Base-by-base conservation (phyloP, 2,113 vertebrate genomes). In the Stegostoma tigrinum region DNA sequence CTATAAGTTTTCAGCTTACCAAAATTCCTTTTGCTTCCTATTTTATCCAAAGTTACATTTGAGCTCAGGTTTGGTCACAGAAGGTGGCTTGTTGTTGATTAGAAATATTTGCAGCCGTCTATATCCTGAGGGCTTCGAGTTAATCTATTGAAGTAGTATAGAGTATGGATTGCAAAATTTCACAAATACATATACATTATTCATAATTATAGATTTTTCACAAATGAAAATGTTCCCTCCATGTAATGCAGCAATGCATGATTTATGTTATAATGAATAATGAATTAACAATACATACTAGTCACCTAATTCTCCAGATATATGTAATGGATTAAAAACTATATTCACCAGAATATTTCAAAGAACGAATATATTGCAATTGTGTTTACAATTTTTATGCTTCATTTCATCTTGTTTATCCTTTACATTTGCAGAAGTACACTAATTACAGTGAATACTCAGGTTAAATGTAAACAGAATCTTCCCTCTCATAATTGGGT, bases 121-220 rank as follows among this genome's bases (percentile, higher is more conserved):
- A 24, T 89, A 61, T 89, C 86, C 86, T 34, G 52, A 30, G 86
- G 52, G 86, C 86, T 52, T 42, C 55, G 86, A 48, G 14, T 89
- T 55, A 6, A 89, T 89, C 52, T 89, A 52, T 89, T 89, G 34
- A 89, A 55, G 24, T 89, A 89, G 30, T 15, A 61, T 27, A 34
- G 61, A 27, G 30, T 89, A 89, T 61, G 45, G 86, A 55, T 89
- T 34, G 27, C 52, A 89, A 27, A 27, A 83, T 10, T 89, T 61
- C 52, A 30, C 24, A 61, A 89, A 61, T 55, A 61, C 86, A 15
- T 55, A 89, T 15, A 48, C 86, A 89, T 89, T 89, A 89, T 89
- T 89, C 48, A 89, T 89, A 30, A 17, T 24, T 89, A 89, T 89
- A 55, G 48, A 89, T 89, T 89, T 89, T 42, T 89, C 86, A 89